Percentiles rank a stretch among this genome's conserved stretches.
Evolutionary conservation across 1,140 invertebrate genomes (phyloP).

Genomic region (Achatina immaculata): DNA sequence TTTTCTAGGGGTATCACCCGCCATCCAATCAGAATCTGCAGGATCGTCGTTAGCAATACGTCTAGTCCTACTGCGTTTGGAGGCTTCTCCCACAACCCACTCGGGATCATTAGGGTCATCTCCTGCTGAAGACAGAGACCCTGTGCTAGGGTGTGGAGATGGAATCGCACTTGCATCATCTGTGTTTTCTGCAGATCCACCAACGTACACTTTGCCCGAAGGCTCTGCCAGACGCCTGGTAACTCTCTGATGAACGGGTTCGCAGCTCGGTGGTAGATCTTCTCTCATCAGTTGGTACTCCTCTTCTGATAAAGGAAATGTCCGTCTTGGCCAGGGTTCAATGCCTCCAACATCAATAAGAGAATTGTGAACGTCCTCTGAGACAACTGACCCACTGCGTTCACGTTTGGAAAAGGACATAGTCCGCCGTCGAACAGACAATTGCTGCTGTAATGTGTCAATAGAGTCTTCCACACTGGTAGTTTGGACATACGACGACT

Average conservation of each 20-base stretch:
- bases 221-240: slow-evolving; percentile 57
- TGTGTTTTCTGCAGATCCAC: background rate
- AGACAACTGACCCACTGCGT: slow-evolving; percentile 22
- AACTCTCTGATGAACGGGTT: slow-evolving; percentile 35
- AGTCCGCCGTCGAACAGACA: slow-evolving; percentile 22
- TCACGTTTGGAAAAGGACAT: slow-evolving; percentile 39
- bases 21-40: slow-evolving; percentile 84
- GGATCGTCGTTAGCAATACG: slow-evolving; percentile 78
- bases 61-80: slow-evolving; percentile 19
- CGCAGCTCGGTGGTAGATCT: slow-evolving; percentile 54
- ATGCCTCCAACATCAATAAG: slow-evolving; percentile 65
- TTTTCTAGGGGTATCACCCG: slow-evolving; percentile 21
- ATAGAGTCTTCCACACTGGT: slow-evolving; percentile 2
- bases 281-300: slow-evolving; percentile 80
- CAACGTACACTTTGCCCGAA: slow-evolving; percentile 42
- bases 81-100: slow-evolving; percentile 70
- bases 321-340: slow-evolving; percentile 80
- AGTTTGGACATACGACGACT: background rate
- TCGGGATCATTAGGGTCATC: slow-evolving; percentile 43
- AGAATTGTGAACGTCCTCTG: background rate
- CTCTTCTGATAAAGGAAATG: slow-evolving; percentile 82
- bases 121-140: slow-evolving; percentile 75
- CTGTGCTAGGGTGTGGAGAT: slow-evolving; percentile 69
- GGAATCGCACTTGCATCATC: slow-evolving; percentile 38
- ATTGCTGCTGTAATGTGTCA: background rate